These are phyloP conservation scores for Xenopus borealis DNA, from an alignment of 2,113 vertebrate species.

Conservation along the genomic window DNA sequence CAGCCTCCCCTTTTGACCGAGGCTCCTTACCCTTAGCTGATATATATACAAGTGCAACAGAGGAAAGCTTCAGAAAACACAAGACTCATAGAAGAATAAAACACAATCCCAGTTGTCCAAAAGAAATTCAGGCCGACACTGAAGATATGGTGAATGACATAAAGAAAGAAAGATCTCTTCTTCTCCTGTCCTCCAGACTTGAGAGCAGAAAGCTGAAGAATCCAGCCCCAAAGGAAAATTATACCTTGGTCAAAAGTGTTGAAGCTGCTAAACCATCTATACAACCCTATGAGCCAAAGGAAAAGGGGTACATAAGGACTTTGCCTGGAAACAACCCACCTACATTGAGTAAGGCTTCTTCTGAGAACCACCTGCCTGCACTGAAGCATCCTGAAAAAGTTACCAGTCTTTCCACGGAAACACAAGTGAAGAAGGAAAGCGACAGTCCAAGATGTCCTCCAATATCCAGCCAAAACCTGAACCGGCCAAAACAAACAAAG, in stretches of 20 bases:
- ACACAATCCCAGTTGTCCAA: not conserved
- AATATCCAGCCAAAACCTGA: not conserved
- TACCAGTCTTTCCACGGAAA: not conserved
- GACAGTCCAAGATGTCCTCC: slow-evolving; percentile 2
- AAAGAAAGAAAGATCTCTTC: not conserved
- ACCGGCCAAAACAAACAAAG: slow-evolving; percentile 2
- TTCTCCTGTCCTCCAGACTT: not conserved
- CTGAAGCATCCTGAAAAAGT: not conserved
- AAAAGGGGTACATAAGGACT: not conserved
- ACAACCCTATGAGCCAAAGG: not conserved
- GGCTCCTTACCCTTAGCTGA: not conserved
- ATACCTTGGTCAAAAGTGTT: not conserved
- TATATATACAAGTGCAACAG: slow-evolving; percentile 10
- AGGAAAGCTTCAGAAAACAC: too few relatives aligned
- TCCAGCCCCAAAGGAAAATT: too few relatives aligned
- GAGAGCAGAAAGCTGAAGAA: not conserved
- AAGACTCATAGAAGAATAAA: not conserved
- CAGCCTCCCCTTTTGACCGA: not conserved
- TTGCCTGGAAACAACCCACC: not conserved
- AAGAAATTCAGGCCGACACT: not conserved
- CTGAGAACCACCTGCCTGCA: not conserved
- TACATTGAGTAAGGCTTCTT: not conserved
- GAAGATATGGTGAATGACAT: slow-evolving; percentile 7
- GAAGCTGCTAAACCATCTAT: not conserved
- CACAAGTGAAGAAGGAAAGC: not conserved